phyloP scores from a whole-genome alignment of 2,113 vertebrate species.

The Cochlearius cochlearius region DNA sequence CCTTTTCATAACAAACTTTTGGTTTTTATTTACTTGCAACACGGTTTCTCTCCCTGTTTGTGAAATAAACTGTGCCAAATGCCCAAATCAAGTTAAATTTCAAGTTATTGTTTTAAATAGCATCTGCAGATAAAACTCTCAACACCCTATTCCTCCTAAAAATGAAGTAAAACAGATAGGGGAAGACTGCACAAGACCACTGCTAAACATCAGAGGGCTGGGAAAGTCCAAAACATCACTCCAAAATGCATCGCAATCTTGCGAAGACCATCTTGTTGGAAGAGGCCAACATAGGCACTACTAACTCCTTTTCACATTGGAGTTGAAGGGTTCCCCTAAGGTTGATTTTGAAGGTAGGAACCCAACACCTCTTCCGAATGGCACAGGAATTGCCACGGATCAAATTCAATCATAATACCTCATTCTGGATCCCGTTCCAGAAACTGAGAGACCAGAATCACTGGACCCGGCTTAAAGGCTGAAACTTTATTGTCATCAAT shows the following conservation, averaged over 20 bases:
- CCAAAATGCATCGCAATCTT: background rate
- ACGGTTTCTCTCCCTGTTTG: background rate
- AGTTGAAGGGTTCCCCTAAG: background rate
- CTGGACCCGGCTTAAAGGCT: background rate
- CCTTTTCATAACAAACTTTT: background rate
- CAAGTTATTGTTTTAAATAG: background rate
- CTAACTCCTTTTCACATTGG: background rate
- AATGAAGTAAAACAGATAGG: background rate
- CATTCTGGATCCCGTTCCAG: background rate
- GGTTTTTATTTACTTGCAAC: background rate
- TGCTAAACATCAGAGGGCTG: background rate
- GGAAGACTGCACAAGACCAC: rapidly evolving
- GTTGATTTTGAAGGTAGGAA: background rate
- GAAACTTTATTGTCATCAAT: background rate
- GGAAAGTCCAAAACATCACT: background rate
- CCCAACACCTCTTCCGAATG: rapidly evolving
- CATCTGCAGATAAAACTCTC: too few species aligned
- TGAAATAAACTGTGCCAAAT: background rate
- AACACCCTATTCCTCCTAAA: too few species aligned
- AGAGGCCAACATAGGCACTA: background rate
- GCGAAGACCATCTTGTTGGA: background rate
- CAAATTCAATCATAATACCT: rapidly evolving
- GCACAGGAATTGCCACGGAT: background rate
- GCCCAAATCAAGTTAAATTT: background rate
- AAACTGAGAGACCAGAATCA: background rate